Evolutionary conservation across 2,888 invertebrate species (phyloP).

Genomic region (Tortrix viridana): DNA sequence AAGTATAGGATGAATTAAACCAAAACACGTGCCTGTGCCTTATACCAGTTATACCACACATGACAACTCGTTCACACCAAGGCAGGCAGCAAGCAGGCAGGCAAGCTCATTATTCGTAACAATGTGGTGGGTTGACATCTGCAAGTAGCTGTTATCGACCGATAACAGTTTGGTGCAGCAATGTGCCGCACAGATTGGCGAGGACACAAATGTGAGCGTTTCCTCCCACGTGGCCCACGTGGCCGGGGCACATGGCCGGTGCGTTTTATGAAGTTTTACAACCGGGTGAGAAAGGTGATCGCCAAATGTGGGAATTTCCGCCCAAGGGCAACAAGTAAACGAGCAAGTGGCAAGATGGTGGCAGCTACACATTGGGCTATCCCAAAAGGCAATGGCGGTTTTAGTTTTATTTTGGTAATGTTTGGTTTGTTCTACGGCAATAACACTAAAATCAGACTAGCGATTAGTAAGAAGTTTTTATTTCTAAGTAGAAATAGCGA

Average conservation of each 20-base stretch:
- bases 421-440: too few species aligned
- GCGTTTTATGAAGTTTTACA: constrained; percentile 77
- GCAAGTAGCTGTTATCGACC: constrained; percentile 18
- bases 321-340: constrained; percentile 47
- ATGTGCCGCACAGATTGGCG: constrained; percentile 80
- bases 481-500: too few species aligned
- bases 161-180: constrained; percentile 47
- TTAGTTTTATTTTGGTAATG: too few species aligned
- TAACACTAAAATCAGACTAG: too few species aligned
- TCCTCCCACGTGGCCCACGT: constrained; percentile 67
- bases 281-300: constrained; percentile 76
- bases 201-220: constrained; percentile 52
- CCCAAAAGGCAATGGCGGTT: too few species aligned
- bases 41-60: too few species aligned
- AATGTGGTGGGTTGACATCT: constrained; percentile 5
- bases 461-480: too few species aligned
- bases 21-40: too few species aligned
- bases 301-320: constrained; percentile 63
- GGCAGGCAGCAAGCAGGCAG: too few species aligned
- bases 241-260: constrained; percentile 66
- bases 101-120: too few species aligned
- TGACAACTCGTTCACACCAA: too few species aligned
- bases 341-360: constrained; percentile 39
- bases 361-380: constrained; percentile 40
- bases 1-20: too few species aligned